Evolutionary conservation across 2,113 vertebrate genomes (phyloP), one percentile per base, ranked within the genome.

Genomic region (Aramus guarauna): DNA sequence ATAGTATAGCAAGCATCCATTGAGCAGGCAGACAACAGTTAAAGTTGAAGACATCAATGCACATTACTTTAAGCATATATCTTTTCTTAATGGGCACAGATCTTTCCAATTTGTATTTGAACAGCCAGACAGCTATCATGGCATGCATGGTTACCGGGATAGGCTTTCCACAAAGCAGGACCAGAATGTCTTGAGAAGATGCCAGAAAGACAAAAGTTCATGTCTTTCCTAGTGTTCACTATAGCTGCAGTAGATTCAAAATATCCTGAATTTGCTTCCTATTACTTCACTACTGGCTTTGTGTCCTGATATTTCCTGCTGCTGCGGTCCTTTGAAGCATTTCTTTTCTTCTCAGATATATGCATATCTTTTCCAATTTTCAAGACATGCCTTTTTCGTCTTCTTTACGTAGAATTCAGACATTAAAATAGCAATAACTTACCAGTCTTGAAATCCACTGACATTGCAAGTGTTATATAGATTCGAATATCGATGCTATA

Each of bases 81-180:
- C 56, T 94, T 92, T 22, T 64, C 48, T 78, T 66, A 45, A 20
- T 14, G 58, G 74, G 11, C 26, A 36, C 37, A 91, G 63, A 82
- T 29, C 85, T 91, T 94, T 87, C 60, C 91, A 75, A 71, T 85
- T 94, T 81, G 13, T 94, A 26, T 94, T 92, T 96, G 86, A 95
- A 36, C 94, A 86, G 55, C 84, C 55, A 62, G 66, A 55, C 81
- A 84, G 74, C 64, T 94, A n/a, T 93, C 11, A 4, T 62, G 90
- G 55, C 76, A 76, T 90, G 69, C 64, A 32, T 15, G 15, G 55
- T 80, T 93, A 92, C 74, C 75, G 84, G 53, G 72, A 80, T 39
- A 94, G 86, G n/a, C 48, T 94, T 71, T 97, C 83, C 86, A 55
- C 48, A 82, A 93, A 85, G 64, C 94, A 94, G 88, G 48, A 91